These are phyloP conservation scores for Sinocyclocheilus anshuiensis DNA, from an alignment of 2,113 vertebrate genomes.

Conservation along the genomic window DNA sequence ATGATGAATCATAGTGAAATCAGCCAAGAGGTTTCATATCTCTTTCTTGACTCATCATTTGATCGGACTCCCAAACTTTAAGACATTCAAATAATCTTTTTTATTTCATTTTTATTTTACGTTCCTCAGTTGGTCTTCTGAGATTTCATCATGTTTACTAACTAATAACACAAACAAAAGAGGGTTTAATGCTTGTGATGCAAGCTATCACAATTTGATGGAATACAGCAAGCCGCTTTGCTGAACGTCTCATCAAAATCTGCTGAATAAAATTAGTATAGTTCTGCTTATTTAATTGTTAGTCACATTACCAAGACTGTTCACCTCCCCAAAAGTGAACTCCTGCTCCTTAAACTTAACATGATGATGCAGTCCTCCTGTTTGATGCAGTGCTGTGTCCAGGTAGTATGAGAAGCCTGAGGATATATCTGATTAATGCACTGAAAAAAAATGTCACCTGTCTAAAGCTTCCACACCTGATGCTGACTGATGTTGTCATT, in stretches of 20 bases:
- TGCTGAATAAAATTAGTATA: too few relatives aligned
- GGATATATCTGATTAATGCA: slow-evolving; percentile 13
- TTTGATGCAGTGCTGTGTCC: neutral
- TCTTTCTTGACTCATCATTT: slow-evolving; percentile 4
- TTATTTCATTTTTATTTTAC: neutral
- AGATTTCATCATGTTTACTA: neutral
- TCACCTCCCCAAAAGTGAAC: neutral
- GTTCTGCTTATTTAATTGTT: neutral
- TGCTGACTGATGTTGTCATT: slow-evolving; percentile 7
- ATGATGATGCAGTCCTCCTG: neutral
- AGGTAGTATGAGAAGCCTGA: neutral
- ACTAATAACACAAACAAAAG: neutral
- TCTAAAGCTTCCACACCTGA: slow-evolving; percentile 9
- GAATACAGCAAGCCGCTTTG: neutral
- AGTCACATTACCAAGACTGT: neutral
- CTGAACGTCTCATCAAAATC: neutral
- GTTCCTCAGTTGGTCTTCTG: neutral
- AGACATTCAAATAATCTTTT: neutral
- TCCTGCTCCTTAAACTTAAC: neutral
- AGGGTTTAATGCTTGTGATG: neutral
- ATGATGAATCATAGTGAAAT: neutral
- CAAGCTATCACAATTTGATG: neutral
- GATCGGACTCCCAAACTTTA: neutral
- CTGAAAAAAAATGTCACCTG: neutral
- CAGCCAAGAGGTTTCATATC: neutral